A percentile compares a stretch with the other conserved stretches of the same genome.
Evolutionary conservation across 2,888 invertebrate genomes (phyloP).

Genomic region (Gandaritis pyraliata): DNA sequence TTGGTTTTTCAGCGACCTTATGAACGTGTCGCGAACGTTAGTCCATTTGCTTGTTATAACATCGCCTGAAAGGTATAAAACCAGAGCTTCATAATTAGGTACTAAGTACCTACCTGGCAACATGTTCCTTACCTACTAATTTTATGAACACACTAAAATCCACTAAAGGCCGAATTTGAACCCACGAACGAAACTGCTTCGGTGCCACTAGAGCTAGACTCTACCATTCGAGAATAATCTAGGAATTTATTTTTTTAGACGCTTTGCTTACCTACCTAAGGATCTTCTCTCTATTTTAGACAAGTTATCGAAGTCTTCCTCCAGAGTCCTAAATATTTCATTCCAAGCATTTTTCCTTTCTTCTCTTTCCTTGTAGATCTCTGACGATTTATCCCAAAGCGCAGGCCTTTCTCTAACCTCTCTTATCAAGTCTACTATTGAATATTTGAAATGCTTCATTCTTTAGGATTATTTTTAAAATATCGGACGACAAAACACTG

Average conservation of each 20-base stretch:
- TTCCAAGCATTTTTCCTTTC: constrained; percentile 73
- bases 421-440: constrained; percentile 62
- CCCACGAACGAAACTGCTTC: no score
- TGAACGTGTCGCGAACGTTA: constrained; percentile 73
- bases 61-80: constrained; percentile 60
- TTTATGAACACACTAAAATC: no score
- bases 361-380: constrained; percentile 70
- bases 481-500: constrained; percentile 47
- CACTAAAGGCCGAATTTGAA: no score
- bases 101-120: constrained; percentile 11
- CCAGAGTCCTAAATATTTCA: constrained; percentile 66
- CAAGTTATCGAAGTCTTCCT: constrained; percentile 66
- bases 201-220: no score
- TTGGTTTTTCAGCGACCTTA: constrained; percentile 64
- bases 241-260: no score
- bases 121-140: no score
- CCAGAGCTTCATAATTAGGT: not conserved
- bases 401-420: constrained; percentile 64
- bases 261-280: constrained; percentile 50
- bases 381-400: constrained; percentile 73
- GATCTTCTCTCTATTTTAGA: constrained; percentile 61
- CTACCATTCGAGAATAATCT: no score
- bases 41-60: constrained; percentile 71
- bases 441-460: constrained; percentile 72
- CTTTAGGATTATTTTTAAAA: constrained; percentile 32